These are phyloP conservation scores for Phyllostomus discolor DNA, from an alignment of 2,113 vertebrate species.

Conservation along the genomic window DNA sequence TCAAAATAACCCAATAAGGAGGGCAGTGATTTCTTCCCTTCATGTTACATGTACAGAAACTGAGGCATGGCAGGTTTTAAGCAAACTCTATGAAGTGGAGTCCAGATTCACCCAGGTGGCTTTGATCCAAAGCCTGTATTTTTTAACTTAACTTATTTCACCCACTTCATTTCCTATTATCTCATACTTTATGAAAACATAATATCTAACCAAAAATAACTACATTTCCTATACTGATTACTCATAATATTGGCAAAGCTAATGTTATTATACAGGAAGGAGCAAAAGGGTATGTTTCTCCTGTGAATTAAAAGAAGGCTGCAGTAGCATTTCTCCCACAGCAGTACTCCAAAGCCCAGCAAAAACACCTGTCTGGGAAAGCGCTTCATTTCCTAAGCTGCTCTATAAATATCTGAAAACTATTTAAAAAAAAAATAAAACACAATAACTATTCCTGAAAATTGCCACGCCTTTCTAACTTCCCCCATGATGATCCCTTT, in stretches of 20 bases:
- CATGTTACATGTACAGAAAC: not conserved
- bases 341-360: not conserved
- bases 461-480: not conserved
- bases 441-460: conserved; percentile 4
- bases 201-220: conserved; percentile 56
- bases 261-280: conserved; percentile 56
- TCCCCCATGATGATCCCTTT: conserved; percentile 1
- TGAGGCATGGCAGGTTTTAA: not conserved
- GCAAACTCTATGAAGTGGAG: not conserved
- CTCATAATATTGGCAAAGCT: conserved; percentile 57
- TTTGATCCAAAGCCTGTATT: not conserved
- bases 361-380: conserved; percentile 38
- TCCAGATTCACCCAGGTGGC: not conserved
- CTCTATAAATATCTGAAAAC: conserved; percentile 35
- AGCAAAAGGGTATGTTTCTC: conserved; percentile 49
- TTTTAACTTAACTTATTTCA: conserved; percentile 44
- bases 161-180: conserved; percentile 54
- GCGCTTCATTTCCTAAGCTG: not conserved
- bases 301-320: not conserved
- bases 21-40: fast-evolving
- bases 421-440: not conserved
- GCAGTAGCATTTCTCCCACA: not conserved
- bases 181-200: conserved; percentile 44
- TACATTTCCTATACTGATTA: conserved; percentile 56
- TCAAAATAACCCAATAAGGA: not conserved